These are phyloP conservation scores for Bubo blakistoni DNA, from an alignment of 2,113 vertebrate genomes.

Conservation along the genomic window DNA sequence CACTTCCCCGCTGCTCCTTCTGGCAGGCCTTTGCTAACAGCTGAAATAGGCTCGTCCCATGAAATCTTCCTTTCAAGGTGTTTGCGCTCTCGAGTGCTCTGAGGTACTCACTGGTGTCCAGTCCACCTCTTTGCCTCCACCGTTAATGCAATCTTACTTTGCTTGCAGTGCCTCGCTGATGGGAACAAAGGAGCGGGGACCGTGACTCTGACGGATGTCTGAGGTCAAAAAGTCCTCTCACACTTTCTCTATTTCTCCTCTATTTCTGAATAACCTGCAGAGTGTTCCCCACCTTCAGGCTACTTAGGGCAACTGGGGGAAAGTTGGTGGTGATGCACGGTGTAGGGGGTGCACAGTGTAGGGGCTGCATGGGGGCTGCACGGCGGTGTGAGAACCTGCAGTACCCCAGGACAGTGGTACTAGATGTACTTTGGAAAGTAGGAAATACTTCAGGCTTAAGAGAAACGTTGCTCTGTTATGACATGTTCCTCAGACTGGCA, in stretches of 20 bases:
- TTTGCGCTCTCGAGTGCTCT: accelerated
- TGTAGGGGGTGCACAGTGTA: too few species aligned
- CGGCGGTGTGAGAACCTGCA: accelerated
- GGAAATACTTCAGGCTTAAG: accelerated
- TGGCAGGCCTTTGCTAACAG: neutral
- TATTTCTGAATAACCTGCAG: neutral
- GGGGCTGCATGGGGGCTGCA: accelerated
- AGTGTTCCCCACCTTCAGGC: accelerated
- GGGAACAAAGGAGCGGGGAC: neutral
- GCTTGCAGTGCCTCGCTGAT: neutral
- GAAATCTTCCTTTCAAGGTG: neutral
- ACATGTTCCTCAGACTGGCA: neutral
- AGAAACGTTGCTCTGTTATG: neutral
- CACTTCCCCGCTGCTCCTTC: neutral
- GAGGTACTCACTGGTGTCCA: accelerated
- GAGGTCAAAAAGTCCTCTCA: neutral
- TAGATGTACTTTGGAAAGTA: accelerated
- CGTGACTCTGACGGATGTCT: neutral
- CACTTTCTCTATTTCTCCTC: neutral
- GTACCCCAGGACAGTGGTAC: accelerated
- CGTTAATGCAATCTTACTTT: accelerated
- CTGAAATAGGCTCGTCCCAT: accelerated
- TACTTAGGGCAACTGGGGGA: neutral
- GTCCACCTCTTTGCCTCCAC: neutral
- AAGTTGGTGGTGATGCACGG: accelerated